phyloP scores from a whole-genome alignment of 2,113 vertebrate species.

The Labeo catla region DNA sequence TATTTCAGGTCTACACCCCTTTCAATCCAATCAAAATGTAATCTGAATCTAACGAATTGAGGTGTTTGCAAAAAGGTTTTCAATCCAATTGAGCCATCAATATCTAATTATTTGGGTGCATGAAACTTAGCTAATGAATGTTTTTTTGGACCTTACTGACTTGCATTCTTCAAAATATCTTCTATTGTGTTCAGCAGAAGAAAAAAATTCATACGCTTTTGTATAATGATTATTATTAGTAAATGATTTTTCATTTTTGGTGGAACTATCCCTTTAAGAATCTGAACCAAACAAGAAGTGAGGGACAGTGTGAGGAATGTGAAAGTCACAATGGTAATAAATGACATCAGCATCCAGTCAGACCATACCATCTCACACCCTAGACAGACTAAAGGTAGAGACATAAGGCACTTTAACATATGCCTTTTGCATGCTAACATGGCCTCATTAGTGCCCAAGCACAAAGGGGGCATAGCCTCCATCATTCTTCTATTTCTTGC shows the following conservation, averaged over 20 bases:
- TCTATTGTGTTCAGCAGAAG: background rate
- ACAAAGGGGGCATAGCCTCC: background rate
- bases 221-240: too few relatives aligned
- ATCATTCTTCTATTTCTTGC: background rate
- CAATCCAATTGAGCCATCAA: background rate
- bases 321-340: background rate
- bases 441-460: conserved; percentile 6
- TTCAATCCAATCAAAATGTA: background rate
- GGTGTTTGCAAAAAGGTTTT: background rate
- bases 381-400: background rate
- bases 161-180: background rate
- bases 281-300: background rate
- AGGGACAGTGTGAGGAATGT: background rate
- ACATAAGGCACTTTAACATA: conserved; percentile 9
- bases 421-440: background rate
- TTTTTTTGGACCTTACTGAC: background rate
- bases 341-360: background rate
- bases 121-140: background rate
- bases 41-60: background rate
- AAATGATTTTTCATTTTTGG: background rate
- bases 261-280: background rate
- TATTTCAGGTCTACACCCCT: background rate
- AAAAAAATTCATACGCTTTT: background rate
- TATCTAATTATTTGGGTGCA: background rate
- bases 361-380: background rate